Evolutionary conservation across 2,113 vertebrate species (phyloP).

Genomic region (Chiloscyllium plagiosum): DNA sequence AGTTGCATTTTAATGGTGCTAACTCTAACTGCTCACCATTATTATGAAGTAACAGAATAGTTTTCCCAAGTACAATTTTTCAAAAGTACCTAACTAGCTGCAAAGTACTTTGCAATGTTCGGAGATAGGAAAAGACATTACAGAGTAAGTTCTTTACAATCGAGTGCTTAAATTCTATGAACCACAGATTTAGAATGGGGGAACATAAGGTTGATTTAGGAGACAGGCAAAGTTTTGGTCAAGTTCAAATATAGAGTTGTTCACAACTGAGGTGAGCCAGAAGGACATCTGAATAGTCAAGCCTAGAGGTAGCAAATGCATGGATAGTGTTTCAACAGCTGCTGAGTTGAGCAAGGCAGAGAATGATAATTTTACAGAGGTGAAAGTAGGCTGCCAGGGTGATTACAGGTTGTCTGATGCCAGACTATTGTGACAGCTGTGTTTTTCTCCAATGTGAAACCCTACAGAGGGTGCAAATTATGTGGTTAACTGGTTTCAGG

Average conservation of each 20-base stretch:
- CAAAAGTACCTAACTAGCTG: too few relatives aligned
- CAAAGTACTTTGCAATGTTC: not conserved
- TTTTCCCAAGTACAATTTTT: not conserved
- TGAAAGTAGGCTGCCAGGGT: not conserved
- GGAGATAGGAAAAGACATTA: not conserved
- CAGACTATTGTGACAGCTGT: not conserved
- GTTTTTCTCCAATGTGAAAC: not conserved
- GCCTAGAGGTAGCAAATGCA: not conserved
- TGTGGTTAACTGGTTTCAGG: not conserved
- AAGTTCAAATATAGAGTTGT: not conserved
- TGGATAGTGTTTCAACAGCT: not conserved
- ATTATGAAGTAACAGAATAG: not conserved
- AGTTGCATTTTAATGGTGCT: not conserved
- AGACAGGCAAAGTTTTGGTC: not conserved
- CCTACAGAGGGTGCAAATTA: not conserved
- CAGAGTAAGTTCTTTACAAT: not conserved
- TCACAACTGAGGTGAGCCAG: not conserved
- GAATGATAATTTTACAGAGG: not conserved
- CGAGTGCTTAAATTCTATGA: not conserved
- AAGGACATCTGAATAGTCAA: not conserved
- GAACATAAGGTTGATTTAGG: not conserved
- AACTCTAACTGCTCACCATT: not conserved
- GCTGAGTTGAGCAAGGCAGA: not conserved
- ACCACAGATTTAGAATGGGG: not conserved
- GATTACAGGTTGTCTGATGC: not conserved